Percentiles rank a stretch among this genome's conserved stretches.
Conservation (phyloP, 2,888 invertebrate genomes). For the Crepidodera aurea region DNA sequence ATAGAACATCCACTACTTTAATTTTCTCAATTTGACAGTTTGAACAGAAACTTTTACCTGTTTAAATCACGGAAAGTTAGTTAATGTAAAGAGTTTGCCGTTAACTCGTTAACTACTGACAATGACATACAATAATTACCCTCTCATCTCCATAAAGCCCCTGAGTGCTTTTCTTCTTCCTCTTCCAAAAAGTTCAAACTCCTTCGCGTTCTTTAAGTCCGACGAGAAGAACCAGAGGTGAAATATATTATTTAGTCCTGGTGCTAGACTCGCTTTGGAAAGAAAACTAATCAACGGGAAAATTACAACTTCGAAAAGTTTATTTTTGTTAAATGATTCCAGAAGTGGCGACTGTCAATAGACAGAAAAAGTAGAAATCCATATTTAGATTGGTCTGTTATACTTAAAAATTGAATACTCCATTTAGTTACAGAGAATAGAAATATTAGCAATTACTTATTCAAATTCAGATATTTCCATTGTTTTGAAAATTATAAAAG, state of each 20-base stretch:
- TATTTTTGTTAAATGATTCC: too few relatives aligned
- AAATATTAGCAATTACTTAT: too few relatives aligned
- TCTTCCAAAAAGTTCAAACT: slow-evolving; percentile 17
- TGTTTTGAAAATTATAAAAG: too few relatives aligned
- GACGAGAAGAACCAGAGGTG: not conserved
- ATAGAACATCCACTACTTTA: slow-evolving; percentile 32
- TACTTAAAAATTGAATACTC: too few relatives aligned
- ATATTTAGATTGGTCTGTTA: too few relatives aligned
- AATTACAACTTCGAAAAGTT: too few relatives aligned
- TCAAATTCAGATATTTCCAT: too few relatives aligned
- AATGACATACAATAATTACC: slow-evolving; percentile 50
- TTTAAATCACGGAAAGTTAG: slow-evolving; percentile 40
- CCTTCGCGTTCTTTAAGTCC: not conserved
- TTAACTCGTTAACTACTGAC: slow-evolving; percentile 49
- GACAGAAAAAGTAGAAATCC: too few relatives aligned
- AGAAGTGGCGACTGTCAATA: too few relatives aligned
- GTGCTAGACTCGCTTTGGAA: too few relatives aligned
- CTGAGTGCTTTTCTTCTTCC: slow-evolving; percentile 33
- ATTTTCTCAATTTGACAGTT: slow-evolving; percentile 40
- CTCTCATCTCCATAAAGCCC: slow-evolving; percentile 43
- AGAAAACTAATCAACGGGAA: too few relatives aligned
- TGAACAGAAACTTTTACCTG: slow-evolving; percentile 37
- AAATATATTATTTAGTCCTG: slow-evolving; percentile 1
- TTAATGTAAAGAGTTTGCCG: slow-evolving; percentile 38
- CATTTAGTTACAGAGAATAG: too few relatives aligned